Evolutionary conservation across 2,113 vertebrate genomes (phyloP), one percentile per base, ranked within the genome.

Genomic region (Hiodon tergisus): DNA sequence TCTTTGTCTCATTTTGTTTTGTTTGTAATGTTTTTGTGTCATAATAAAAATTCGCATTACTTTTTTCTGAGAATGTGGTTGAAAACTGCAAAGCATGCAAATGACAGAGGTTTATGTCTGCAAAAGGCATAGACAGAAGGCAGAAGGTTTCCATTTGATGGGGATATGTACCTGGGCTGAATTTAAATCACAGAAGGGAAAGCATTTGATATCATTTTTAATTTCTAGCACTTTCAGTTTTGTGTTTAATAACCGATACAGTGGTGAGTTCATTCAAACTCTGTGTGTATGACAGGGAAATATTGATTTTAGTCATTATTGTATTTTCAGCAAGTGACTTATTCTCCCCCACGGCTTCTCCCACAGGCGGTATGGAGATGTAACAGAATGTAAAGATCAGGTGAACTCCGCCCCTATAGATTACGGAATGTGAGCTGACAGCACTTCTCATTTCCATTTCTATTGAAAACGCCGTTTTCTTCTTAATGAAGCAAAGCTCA

Each of bases 281-380:
- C 31, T 31, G 31, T 31, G 31, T 31, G 31, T 60, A 60, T 6
- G 70, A 79, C 78, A 74, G 50, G 66, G 53, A 14, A 57, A 58
- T 78, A 86, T 84, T 77, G 84, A 86, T 81, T 83, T 83, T 73
- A 31, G 71, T 76, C 73, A 80, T 84, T 81, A 83, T 80, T 83
- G 79, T 78, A 74, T 81, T 84, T 81, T 69, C 54, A 61, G 71
- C 65, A 55, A 73, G 70, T 57, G 51, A 72, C 50, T 74, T 75
- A 6, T 55, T 73, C 65, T 74, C 51, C 78, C 76, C 78, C 78
- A 66, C 55, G 31, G 65, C 47, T 58, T 57, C 66, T 81, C 79
- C 81, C 80, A 53, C 69, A 58, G 78, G 76, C 74, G 51, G 48
- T 66, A 54, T 72, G 75, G 69, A 83, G 79, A 84, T 83, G n/a